Evolutionary conservation across 2,797 vertebrate species (phyloP).

Genomic region (Hirundo rustica): DNA sequence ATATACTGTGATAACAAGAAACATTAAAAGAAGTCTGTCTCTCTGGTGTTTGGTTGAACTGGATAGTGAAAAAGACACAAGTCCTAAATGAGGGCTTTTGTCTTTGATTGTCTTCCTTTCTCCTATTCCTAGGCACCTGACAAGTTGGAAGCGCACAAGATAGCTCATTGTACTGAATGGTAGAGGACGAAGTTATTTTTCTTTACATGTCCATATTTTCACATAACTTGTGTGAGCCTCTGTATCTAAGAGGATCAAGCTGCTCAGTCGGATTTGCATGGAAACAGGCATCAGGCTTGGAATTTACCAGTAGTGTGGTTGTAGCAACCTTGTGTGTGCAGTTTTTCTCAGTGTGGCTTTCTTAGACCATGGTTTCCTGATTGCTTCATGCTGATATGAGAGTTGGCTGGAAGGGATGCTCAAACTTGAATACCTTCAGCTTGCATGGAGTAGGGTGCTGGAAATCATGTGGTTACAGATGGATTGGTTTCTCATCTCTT

Average conservation of each 20-base stretch:
- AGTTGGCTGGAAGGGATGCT: not conserved
- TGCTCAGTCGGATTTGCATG: not conserved
- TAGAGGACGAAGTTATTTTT: not conserved
- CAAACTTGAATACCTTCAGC: not conserved
- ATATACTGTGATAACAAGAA: not conserved
- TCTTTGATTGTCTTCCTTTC: not conserved
- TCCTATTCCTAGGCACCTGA: not conserved
- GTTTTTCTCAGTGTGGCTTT: not conserved
- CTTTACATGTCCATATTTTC: not conserved
- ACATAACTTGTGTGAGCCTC: not conserved
- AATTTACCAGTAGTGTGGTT: not conserved
- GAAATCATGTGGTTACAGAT: not conserved
- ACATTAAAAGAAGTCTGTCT: not conserved
- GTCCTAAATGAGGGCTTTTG: not conserved
- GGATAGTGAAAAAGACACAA: not conserved
- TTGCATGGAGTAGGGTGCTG: not conserved
- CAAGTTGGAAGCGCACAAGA: not conserved
- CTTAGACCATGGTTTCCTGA: accelerated
- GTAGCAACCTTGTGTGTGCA: not conserved
- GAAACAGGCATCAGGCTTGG: not conserved
- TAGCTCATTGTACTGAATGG: not conserved
- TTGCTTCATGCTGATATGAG: not conserved
- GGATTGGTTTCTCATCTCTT: not conserved
- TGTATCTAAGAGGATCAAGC: not conserved
- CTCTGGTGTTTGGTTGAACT: not conserved